Percentiles rank a stretch among this genome's conserved stretches.
Evolutionary conservation across 2,888 invertebrate species (phyloP).

Genomic region (Ichneumoninae sp.): DNA sequence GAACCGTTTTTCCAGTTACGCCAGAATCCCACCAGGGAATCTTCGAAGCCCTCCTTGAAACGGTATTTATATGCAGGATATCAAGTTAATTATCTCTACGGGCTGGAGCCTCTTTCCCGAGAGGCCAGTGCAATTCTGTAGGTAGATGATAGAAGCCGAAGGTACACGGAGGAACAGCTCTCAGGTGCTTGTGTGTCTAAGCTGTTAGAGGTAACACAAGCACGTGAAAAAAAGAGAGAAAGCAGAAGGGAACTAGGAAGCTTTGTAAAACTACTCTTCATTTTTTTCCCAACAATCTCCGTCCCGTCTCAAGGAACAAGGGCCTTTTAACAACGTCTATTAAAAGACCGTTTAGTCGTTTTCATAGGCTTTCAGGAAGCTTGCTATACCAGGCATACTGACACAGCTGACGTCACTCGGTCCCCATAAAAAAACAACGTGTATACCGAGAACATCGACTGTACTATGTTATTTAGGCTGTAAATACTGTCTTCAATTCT

Average conservation of each 20-base stretch:
- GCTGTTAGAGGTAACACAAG: constrained; percentile 2
- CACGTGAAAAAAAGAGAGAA: constrained; percentile 1
- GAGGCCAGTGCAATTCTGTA: neutral
- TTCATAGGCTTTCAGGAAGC: constrained; percentile 13
- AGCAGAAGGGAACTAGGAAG: neutral
- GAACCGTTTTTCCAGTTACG: too few species aligned
- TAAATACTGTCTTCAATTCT: neutral
- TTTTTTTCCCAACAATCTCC: neutral
- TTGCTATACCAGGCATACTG: neutral
- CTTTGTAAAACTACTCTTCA: constrained; percentile 15
- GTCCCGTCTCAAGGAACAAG: constrained; percentile 8
- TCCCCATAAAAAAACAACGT: constrained; percentile 44
- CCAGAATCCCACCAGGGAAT: too few species aligned
- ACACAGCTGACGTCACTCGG: constrained; percentile 57
- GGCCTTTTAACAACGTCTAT: constrained; percentile 4
- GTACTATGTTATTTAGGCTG: constrained; percentile 23
- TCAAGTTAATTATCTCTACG: constrained; percentile 15
- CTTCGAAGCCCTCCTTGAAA: too few species aligned
- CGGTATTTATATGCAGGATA: neutral
- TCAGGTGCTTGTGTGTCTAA: neutral
- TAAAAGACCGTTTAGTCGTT: neutral
- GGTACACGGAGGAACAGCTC: neutral
- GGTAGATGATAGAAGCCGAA: constrained; percentile 13
- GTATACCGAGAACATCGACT: constrained; percentile 60
- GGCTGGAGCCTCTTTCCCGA: neutral